phyloP scores from a whole-genome alignment of 1,140 invertebrate genomes.

The Lutraria rhynchaena region DNA sequence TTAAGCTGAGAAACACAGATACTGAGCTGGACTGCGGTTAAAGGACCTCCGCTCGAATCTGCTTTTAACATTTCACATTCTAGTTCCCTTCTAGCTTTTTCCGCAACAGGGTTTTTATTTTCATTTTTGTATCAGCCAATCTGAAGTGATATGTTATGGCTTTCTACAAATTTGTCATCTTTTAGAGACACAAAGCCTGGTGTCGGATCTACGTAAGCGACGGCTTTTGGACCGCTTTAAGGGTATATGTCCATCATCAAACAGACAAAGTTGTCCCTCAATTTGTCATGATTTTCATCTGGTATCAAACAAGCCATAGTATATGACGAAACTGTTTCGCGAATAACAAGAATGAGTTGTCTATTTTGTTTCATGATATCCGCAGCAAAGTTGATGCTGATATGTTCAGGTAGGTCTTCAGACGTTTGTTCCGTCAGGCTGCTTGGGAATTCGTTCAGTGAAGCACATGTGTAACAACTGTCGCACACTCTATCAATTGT shows the following conservation, averaged over 20 bases:
- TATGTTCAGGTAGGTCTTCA: conserved; percentile 2
- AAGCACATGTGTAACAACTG: conserved; percentile 56
- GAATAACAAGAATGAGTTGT: conserved; percentile 54
- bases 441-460: conserved; percentile 39
- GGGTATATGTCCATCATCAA: conserved; percentile 30
- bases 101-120: conserved; percentile 60
- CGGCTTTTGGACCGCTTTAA: conserved; percentile 40
- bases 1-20: conserved; percentile 22
- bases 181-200: conserved; percentile 24
- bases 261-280: background rate
- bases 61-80: conserved; percentile 40
- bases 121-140: conserved; percentile 51
- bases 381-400: conserved; percentile 50
- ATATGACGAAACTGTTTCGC: conserved; percentile 55
- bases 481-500: conserved; percentile 10
- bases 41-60: conserved; percentile 25
- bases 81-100: conserved; percentile 48
- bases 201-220: conserved; percentile 30
- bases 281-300: conserved; percentile 30
- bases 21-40: background rate
- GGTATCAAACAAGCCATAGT: conserved; percentile 32
- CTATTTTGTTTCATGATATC: conserved; percentile 52
- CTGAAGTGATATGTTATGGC: conserved; percentile 21
- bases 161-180: conserved; percentile 15
- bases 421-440: conserved; percentile 26